These are phyloP conservation scores for Hymenopus coronatus DNA, from an alignment of 2,888 invertebrate genomes.

Conservation along the genomic window DNA sequence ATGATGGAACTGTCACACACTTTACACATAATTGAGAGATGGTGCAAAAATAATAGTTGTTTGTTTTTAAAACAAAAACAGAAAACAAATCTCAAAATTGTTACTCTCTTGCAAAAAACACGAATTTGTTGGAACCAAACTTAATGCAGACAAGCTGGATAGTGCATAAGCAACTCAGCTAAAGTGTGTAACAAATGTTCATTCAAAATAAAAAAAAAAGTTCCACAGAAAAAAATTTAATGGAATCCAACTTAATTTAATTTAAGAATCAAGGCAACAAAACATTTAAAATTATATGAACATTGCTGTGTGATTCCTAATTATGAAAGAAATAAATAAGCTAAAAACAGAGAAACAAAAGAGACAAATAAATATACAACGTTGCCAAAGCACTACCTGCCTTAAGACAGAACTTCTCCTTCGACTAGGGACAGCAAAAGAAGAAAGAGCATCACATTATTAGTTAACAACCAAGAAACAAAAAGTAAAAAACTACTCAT, in stretches of 20 bases:
- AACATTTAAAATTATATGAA: neutral
- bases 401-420: conserved; percentile 50
- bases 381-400: conserved; percentile 45
- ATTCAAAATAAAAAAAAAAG: neutral
- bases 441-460: conserved; percentile 37
- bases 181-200: neutral
- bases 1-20: conserved; percentile 1
- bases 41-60: neutral
- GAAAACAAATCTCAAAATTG: neutral
- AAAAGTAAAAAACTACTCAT: conserved; percentile 13
- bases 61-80: neutral
- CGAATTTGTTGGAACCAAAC: neutral
- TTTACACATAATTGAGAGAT: neutral
- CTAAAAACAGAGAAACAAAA: conserved; percentile 11
- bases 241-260: neutral
- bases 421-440: conserved; percentile 44
- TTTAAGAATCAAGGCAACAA: neutral
- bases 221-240: neutral
- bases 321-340: neutral
- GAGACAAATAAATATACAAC: conserved; percentile 21
- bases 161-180: conserved; percentile 3
- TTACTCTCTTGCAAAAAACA: neutral
- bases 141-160: neutral
- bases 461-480: conserved; percentile 31
- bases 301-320: neutral